These are phyloP conservation scores for Xestobium rufovillosum DNA, from an alignment of 2,888 invertebrate genomes.

Conservation along the genomic window DNA sequence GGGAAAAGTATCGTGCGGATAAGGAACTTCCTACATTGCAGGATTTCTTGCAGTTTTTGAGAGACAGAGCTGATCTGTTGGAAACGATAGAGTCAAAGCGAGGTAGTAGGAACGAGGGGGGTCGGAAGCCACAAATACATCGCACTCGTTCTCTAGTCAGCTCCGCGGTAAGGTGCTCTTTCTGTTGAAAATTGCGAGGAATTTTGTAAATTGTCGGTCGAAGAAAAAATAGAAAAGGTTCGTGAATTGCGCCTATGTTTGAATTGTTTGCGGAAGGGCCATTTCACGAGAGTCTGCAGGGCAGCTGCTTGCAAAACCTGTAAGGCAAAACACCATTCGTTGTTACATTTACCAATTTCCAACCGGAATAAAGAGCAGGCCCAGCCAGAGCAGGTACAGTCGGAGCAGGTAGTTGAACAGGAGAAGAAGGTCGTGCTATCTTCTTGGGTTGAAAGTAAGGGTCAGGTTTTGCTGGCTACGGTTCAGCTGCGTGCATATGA, in stretches of 20 bases:
- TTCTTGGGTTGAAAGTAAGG: too few relatives aligned
- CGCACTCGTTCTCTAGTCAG: not conserved
- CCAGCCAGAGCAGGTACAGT: too few relatives aligned
- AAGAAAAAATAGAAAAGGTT: not conserved
- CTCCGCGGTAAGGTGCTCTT: not conserved
- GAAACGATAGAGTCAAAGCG: not conserved
- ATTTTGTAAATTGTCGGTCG: slow-evolving; percentile 2
- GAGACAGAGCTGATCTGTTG: not conserved
- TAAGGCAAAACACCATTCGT: not conserved
- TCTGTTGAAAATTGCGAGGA: not conserved
- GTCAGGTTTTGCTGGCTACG: too few relatives aligned
- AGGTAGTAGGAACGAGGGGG: not conserved
- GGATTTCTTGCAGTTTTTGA: not conserved
- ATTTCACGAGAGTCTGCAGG: slow-evolving; percentile 3
- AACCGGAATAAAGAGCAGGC: too few relatives aligned
- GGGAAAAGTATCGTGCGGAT: not conserved
- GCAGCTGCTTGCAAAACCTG: not conserved
- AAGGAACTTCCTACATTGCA: not conserved
- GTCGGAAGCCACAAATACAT: not conserved
- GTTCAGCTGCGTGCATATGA: too few relatives aligned
- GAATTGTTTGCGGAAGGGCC: slow-evolving; percentile 2
- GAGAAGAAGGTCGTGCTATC: too few relatives aligned
- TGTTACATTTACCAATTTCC: too few relatives aligned
- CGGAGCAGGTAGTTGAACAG: too few relatives aligned
- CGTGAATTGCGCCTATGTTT: not conserved